phyloP scores from a whole-genome alignment of 2,113 vertebrate genomes.

The Dendrocopos noguchii region DNA sequence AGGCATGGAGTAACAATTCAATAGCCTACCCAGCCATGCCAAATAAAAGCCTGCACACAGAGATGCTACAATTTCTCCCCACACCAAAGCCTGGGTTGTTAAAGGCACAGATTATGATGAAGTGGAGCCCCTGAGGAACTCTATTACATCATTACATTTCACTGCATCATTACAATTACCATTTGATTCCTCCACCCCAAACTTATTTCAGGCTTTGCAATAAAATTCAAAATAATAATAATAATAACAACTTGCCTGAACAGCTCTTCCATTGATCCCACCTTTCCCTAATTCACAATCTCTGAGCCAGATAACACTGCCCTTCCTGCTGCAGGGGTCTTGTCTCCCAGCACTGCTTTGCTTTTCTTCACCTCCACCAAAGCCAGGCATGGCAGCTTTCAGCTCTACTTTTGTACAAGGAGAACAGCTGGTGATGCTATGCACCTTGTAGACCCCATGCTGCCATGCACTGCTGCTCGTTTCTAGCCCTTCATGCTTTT shows the following conservation, averaged over 20 bases:
- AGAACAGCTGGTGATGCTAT: not conserved
- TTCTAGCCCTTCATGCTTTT: not conserved
- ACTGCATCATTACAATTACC: not conserved
- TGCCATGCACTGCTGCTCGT: fast-evolving
- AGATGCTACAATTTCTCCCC: not conserved
- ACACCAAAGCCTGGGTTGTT: not conserved
- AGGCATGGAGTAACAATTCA: constrained; percentile 35
- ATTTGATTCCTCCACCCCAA: not conserved
- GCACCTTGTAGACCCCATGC: not conserved
- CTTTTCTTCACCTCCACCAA: not conserved
- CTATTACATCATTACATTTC: not conserved
- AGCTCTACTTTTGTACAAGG: too few species aligned
- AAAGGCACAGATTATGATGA: not conserved
- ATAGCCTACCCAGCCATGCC: constrained; percentile 51
- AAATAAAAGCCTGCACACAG: constrained; percentile 38
- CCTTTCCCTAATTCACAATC: not conserved
- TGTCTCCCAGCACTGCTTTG: not conserved
- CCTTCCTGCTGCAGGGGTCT: not conserved
- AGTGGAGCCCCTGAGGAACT: not conserved
- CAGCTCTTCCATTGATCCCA: not conserved
- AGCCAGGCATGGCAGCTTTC: too few species aligned
- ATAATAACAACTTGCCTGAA: not conserved
- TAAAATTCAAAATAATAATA: not conserved
- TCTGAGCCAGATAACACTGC: not conserved
- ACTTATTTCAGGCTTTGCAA: not conserved